Percentiles rank a stretch among this genome's conserved stretches.
Conservation (phyloP, 2,113 vertebrate genomes). For the Castor canadensis region DNA sequence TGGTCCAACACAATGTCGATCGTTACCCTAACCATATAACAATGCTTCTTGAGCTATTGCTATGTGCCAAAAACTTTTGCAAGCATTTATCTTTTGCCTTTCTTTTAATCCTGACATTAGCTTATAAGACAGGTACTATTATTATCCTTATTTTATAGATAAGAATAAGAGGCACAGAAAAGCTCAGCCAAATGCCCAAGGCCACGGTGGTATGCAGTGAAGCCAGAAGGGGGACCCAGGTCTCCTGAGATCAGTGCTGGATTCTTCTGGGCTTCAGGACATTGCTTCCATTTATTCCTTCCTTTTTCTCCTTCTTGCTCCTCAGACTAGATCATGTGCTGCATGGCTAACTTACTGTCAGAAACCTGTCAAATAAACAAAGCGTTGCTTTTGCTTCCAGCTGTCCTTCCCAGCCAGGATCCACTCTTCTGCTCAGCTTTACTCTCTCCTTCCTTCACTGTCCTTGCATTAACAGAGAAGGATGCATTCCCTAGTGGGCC, state of each 20-base stretch:
- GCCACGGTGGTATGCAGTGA: not conserved
- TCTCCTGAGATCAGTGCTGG: not conserved
- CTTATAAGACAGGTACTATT: not conserved
- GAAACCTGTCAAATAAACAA: not conserved
- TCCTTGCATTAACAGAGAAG: not conserved
- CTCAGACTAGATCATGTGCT: not conserved
- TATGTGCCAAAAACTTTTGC: not conserved
- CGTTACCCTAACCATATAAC: not conserved
- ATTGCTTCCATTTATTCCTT: not conserved
- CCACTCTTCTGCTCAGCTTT: not conserved
- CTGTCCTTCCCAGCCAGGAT: not conserved
- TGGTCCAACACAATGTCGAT: not conserved
- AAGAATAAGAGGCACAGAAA: constrained; percentile 3
- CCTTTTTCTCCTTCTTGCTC: not conserved
- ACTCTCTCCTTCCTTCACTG: not conserved
- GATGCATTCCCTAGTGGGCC: not conserved
- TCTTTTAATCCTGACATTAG: not conserved
- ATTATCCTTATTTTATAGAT: not conserved
- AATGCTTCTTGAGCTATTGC: not conserved
- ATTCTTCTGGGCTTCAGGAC: not conserved
- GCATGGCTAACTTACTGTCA: not conserved
- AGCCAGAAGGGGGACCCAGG: not conserved
- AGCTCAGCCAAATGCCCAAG: not conserved
- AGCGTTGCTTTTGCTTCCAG: not conserved
- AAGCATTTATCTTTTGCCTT: not conserved